These are phyloP conservation scores for Tinea pellionella DNA, from an alignment of 2,888 invertebrate species.

Conservation along the genomic window DNA sequence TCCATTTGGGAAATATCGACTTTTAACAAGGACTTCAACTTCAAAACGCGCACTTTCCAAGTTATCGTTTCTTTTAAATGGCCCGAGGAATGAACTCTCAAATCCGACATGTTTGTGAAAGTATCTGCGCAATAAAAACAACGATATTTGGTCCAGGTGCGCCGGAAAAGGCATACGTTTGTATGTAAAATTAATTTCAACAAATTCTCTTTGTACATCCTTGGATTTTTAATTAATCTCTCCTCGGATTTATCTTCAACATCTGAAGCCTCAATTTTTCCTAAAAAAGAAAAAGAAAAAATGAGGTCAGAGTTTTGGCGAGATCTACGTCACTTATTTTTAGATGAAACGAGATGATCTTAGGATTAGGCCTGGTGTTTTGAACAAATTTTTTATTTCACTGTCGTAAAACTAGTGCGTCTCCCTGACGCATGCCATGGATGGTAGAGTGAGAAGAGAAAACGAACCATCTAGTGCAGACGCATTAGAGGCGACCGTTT, in stretches of 20 bases:
- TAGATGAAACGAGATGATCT: too few species aligned
- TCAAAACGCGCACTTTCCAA: neutral
- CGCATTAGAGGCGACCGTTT: too few species aligned
- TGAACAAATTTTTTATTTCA: too few species aligned
- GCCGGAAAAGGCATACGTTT: slow-evolving; percentile 37
- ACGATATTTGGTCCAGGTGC: slow-evolving; percentile 31
- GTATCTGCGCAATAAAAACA: slow-evolving; percentile 32
- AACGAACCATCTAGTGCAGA: too few species aligned
- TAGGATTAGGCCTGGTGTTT: too few species aligned
- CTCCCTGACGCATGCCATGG: too few species aligned
- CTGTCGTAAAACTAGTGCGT: too few species aligned
- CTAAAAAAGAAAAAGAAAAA: neutral
- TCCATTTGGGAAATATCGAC: slow-evolving; percentile 35
- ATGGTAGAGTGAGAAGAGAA: too few species aligned
- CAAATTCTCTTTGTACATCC: slow-evolving; percentile 26
- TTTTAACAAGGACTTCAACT: slow-evolving; percentile 19
- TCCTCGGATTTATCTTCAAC: neutral
- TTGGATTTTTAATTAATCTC: neutral
- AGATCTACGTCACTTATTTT: too few species aligned
- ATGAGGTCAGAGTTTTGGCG: neutral
- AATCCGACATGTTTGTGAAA: slow-evolving; percentile 26
- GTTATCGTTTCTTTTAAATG: slow-evolving; percentile 23
- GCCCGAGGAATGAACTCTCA: slow-evolving; percentile 27
- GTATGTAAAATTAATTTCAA: slow-evolving; percentile 36
- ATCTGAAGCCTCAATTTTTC: neutral